phyloP scores from a whole-genome alignment of 37 sponge, comb jelly and placozoan genomes.

The Haliclona indistincta region DNA sequence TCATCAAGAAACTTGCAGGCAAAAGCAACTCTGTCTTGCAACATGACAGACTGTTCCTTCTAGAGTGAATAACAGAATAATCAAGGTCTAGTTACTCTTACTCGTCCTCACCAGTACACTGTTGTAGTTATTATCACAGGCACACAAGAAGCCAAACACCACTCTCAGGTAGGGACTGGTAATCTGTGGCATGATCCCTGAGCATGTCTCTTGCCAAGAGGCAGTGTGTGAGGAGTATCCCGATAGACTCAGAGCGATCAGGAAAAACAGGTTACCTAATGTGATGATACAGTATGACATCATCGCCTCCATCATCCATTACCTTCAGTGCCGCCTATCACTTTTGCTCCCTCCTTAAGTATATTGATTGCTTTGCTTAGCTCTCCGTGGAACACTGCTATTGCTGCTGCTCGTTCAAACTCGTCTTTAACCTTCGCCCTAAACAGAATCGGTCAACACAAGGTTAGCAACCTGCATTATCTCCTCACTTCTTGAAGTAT shows the following conservation, averaged over 20 bases:
- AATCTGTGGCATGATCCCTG: conserved; percentile 49
- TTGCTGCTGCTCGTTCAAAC: conserved; percentile 82
- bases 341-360: conserved; percentile 64
- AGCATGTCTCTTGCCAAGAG: conserved; percentile 71
- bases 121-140: conserved; percentile 31
- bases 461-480: not conserved
- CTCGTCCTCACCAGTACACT: conserved; percentile 49
- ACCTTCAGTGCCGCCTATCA: not conserved
- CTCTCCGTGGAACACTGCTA: conserved; percentile 77
- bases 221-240: conserved; percentile 58
- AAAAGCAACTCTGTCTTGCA: conserved; percentile 73
- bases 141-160: conserved; percentile 66
- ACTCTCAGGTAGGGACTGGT: conserved; percentile 72
- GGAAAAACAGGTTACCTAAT: conserved; percentile 39
- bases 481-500: conserved; percentile 75
- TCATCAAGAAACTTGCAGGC: conserved; percentile 78
- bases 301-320: no score
- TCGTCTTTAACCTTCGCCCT: conserved; percentile 63
- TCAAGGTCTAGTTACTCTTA: not conserved
- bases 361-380: conserved; percentile 42
- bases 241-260: conserved; percentile 75
- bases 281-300: not conserved
- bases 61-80: not conserved
- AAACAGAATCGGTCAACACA: not conserved
- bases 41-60: conserved; percentile 26